Percentiles rank a stretch among this genome's conserved stretches.
phyloP scores from a whole-genome alignment of 64 coral and sea anemone genomes.

The Montipora capricornis region DNA sequence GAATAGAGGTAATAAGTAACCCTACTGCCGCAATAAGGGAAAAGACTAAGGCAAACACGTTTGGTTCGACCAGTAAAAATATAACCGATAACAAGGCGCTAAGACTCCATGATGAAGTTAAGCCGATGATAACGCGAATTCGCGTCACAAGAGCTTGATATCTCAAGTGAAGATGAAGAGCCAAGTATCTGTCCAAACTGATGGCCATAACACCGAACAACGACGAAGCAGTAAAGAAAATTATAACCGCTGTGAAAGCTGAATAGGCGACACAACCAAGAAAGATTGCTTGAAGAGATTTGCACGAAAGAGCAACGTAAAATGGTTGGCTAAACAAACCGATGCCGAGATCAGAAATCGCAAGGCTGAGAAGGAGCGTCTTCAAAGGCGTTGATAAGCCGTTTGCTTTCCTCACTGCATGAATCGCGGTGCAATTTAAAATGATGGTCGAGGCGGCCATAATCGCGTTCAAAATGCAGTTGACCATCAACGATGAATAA shows the following conservation, averaged over 20 bases:
- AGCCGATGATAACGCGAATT: background rate
- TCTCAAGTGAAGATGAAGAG: constrained; percentile 14
- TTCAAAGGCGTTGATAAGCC: background rate
- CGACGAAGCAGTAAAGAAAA: constrained; percentile 28
- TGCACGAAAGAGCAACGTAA: background rate
- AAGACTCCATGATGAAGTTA: background rate
- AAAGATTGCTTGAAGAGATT: background rate
- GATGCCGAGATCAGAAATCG: constrained; percentile 9
- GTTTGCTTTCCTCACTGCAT: background rate
- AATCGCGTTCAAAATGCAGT: background rate
- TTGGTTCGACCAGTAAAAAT: constrained; percentile 8
- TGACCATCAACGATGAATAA: background rate
- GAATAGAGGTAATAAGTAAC: background rate
- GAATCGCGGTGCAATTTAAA: constrained; percentile 19
- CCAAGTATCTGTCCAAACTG: constrained; percentile 1
- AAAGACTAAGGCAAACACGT: background rate
- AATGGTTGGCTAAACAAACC: constrained; percentile 26
- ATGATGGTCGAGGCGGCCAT: background rate
- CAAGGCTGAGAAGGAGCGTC: background rate
- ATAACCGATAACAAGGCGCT: background rate
- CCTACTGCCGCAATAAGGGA: background rate
- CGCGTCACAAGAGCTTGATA: constrained; percentile 17
- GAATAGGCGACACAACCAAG: background rate
- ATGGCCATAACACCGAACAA: constrained; percentile 22
- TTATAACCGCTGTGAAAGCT: constrained; percentile 1